Evolutionary conservation across 2,797 vertebrate genomes (phyloP).

Genomic region (Zalophus californianus): DNA sequence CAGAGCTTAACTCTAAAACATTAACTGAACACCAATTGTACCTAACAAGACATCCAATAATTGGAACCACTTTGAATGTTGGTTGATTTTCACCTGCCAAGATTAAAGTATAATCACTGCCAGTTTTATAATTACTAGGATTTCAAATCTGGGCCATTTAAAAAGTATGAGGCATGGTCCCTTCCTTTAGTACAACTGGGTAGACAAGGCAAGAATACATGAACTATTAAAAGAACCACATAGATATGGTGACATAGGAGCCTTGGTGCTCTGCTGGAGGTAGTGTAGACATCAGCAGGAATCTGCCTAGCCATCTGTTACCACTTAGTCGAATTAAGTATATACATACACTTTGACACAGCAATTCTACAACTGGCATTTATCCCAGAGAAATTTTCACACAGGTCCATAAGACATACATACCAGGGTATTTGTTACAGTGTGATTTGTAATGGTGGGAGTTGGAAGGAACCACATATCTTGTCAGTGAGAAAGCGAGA

Average conservation of each 20-base stretch:
- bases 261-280: slow-evolving; percentile 31
- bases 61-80: neutral
- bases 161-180: neutral
- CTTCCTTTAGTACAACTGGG: neutral
- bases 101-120: neutral
- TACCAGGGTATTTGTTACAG: slow-evolving; percentile 25
- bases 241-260: slow-evolving; percentile 40
- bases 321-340: slow-evolving; percentile 75
- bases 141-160: neutral
- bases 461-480: neutral
- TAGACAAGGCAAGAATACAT: slow-evolving; percentile 31
- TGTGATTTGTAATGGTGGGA: slow-evolving; percentile 21
- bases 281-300: slow-evolving; percentile 51
- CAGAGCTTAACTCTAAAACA: neutral
- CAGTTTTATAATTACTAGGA: neutral
- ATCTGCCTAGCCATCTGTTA: slow-evolving; percentile 78
- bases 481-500: neutral
- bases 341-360: slow-evolving; percentile 70
- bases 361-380: slow-evolving; percentile 69
- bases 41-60: neutral
- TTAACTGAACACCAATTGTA: neutral
- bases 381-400: slow-evolving; percentile 66
- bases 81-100: slow-evolving; percentile 11
- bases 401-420: slow-evolving; percentile 33
- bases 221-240: slow-evolving; percentile 17